Evolutionary conservation across 2,888 invertebrate species (phyloP), one percentile per base, ranked within the genome.

Genomic region (Omphaloscelis lunosa): DNA sequence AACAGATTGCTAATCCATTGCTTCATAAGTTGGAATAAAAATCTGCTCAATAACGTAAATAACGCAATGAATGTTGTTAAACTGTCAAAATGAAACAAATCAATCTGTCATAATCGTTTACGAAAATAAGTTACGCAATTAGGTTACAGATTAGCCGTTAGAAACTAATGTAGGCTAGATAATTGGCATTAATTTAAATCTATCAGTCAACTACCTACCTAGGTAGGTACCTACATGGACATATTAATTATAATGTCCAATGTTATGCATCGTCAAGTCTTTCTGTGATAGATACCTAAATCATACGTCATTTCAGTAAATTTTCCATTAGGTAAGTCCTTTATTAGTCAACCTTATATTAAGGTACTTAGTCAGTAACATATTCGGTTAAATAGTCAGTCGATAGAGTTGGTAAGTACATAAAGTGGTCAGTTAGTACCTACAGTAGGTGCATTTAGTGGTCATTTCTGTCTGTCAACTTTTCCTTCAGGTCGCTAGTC

Each of bases 101-200:
- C n/a, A n/a, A n/a, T n/a, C n/a, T n/a, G n/a, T n/a, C n/a, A n/a
- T n/a, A n/a, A n/a, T n/a, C n/a, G n/a, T n/a, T n/a, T n/a, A n/a
- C n/a, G n/a, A n/a, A n/a, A n/a, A n/a, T n/a, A n/a, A n/a, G n/a
- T n/a, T n/a, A n/a, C n/a, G n/a, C n/a, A n/a, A n/a, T n/a, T n/a
- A n/a, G n/a, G n/a, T n/a, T n/a, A n/a, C n/a, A 41, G 58, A 41
- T 80, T n/a, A 41, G 29, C 72, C 51, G 29, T 59, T 72, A 34
- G 8, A 72, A 27, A 79, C 9, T 4, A 27, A 56, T 48, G 34
- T 67, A 15, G n/a, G 34, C 4, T n/a, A 34, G 5, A 12, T 56
- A 56, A 9, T 51, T 51, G 34, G 9, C 4, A 53, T 39, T 53
- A 9, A 72, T 58, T 27, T 75, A 2, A 41, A 79, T 79, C 5